Evolutionary conservation across 2,888 invertebrate species (phyloP).

Genomic region (Pollenia labialis): DNA sequence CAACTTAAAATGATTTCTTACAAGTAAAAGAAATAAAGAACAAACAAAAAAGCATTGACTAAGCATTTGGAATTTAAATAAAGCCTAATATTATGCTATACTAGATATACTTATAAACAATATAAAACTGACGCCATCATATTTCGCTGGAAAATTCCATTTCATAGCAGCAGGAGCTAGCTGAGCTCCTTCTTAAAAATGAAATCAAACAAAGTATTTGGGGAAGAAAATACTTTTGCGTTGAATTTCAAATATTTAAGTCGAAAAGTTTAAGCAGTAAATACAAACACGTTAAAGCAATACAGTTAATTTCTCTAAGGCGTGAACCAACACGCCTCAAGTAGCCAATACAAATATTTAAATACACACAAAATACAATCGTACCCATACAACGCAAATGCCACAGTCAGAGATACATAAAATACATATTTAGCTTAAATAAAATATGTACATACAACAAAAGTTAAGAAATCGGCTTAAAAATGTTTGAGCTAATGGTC

Average conservation of each 20-base stretch:
- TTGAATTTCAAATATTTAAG: conserved; percentile 52
- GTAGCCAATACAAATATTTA: conserved; percentile 67
- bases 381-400: neutral
- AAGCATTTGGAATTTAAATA: conserved; percentile 70
- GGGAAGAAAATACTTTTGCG: conserved; percentile 13
- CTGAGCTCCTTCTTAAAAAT: neutral
- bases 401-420: conserved; percentile 10
- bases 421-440: conserved; percentile 19
- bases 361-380: conserved; percentile 30
- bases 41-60: conserved; percentile 33
- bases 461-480: conserved; percentile 73
- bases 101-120: conserved; percentile 20
- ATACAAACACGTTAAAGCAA: conserved; percentile 72
- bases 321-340: conserved; percentile 73
- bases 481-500: conserved; percentile 66
- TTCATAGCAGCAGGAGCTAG: neutral
- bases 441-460: conserved; percentile 19
- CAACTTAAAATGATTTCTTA: conserved; percentile 67
- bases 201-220: conserved; percentile 19
- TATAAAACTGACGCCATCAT: conserved; percentile 65
- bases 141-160: conserved; percentile 43
- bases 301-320: conserved; percentile 72
- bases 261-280: conserved; percentile 51
- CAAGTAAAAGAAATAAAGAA: conserved; percentile 19
- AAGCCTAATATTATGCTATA: conserved; percentile 44